A percentile compares a stretch with the other conserved stretches of the same genome.
These are phyloP conservation scores for Tachypleus tridentatus DNA, from an alignment of 1,140 invertebrate species.

Conservation along the genomic window DNA sequence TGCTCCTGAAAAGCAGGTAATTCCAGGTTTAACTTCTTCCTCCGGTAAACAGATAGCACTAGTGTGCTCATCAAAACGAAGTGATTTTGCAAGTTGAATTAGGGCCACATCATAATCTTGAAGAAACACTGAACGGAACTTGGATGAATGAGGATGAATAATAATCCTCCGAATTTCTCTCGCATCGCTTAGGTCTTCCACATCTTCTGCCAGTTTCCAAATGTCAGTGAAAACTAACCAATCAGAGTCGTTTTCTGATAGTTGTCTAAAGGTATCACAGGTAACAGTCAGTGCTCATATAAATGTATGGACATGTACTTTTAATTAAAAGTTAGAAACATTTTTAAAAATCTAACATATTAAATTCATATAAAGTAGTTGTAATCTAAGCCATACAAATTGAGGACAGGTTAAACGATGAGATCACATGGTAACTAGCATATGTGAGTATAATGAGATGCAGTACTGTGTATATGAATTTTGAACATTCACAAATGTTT, in stretches of 20 bases:
- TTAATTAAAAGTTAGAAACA: too few relatives aligned
- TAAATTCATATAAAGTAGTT: too few relatives aligned
- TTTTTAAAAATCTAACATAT: too few relatives aligned
- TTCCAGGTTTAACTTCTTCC: conserved; percentile 31
- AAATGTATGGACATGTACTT: too few relatives aligned
- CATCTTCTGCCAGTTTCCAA: neutral
- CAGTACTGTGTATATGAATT: too few relatives aligned
- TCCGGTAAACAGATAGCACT: conserved; percentile 44
- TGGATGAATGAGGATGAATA: conserved; percentile 19
- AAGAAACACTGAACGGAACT: conserved; percentile 15
- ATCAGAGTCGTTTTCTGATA: neutral
- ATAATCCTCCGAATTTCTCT: conserved; percentile 15
- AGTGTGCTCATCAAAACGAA: conserved; percentile 40
- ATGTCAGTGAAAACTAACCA: neutral
- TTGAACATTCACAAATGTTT: too few relatives aligned
- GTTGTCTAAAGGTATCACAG: neutral
- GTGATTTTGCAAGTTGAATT: conserved; percentile 40
- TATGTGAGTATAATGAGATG: too few relatives aligned
- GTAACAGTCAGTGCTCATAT: too few relatives aligned
- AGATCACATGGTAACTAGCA: too few relatives aligned
- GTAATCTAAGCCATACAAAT: too few relatives aligned
- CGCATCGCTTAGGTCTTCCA: neutral
- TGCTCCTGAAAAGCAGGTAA: conserved; percentile 20
- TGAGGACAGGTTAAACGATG: too few relatives aligned
- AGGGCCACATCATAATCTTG: conserved; percentile 41